Evolutionary conservation across 2,113 vertebrate genomes (phyloP), one percentile per base, ranked within the genome.

Genomic region (Zosterops borbonicus): DNA sequence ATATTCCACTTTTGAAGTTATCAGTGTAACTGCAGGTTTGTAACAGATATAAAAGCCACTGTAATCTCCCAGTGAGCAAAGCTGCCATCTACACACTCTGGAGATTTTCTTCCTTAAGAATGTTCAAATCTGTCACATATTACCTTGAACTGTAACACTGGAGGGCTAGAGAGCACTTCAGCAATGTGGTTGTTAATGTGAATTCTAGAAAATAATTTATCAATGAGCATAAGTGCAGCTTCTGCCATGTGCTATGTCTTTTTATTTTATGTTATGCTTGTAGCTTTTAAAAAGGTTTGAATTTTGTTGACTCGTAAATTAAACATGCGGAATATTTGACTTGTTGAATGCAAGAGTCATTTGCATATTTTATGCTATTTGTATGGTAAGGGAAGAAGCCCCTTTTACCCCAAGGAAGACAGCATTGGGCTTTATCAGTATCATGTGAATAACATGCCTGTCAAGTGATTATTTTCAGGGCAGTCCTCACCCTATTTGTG

Each of bases 181-280:
- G 67, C 96, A 95, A 96, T 96, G 50, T 65, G 28, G 35, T 90
- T 94, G 52, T 76, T 96, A 97, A 97, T 82, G 73, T 82, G 87
- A 90, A 95, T 97, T 97, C 63, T 77, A 94, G 90, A 96, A 97
- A 96, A 94, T 96, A 88, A 97, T 95, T 95, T 93, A 93, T 96
- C 91, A 97, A 69, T 86, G 67, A 96, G 53, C 65, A 89, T 64
- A 75, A 75, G 31, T 35, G 81, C 41, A 41, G 31, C 81, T 96
- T 96, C 83, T 96, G 68, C 71, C 74, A 83, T 59, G 70, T 81
- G 69, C 80, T 60, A 5, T 42, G 25, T 56, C 49, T 92, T 97
- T 83, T 82, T 39, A 27, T 95, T 93, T 94, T 63, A 65, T 87
- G 73, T 67, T 42, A 77, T 76, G 27, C 0, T 39, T 88, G 49